Percentiles rank a stretch among this genome's conserved stretches.
Conservation (phyloP, 2,113 vertebrate genomes). For the Psephotus haematonotus region DNA sequence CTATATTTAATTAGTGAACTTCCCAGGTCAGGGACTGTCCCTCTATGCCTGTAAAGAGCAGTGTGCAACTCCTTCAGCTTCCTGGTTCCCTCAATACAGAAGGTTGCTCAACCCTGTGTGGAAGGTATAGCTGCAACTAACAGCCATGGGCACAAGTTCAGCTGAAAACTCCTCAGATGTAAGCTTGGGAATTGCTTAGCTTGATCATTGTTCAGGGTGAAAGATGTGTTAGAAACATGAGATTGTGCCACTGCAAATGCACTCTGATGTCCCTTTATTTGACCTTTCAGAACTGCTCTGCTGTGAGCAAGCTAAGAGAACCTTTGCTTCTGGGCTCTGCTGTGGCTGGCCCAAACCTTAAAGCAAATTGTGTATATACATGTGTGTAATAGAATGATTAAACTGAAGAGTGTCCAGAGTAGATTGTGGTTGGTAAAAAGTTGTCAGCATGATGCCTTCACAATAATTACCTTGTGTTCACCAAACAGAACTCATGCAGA, state of each 20-base stretch:
- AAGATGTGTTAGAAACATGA: neutral
- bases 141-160: neutral
- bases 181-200: neutral
- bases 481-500: neutral
- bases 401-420: neutral
- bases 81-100: fast-evolving
- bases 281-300: neutral
- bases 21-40: neutral
- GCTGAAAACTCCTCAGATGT: neutral
- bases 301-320: neutral
- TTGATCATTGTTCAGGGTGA: neutral
- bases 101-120: neutral
- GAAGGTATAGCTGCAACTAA: neutral
- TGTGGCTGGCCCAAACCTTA: neutral
- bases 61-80: neutral
- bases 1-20: neutral
- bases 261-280: neutral
- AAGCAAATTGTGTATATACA: neutral
- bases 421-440: neutral
- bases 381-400: neutral
- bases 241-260: neutral
- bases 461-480: neutral
- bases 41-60: neutral
- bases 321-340: neutral
- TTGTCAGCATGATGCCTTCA: neutral